Base-by-base conservation (phyloP, 2,113 vertebrate species). In the Balaenoptera acutorostrata region DNA sequence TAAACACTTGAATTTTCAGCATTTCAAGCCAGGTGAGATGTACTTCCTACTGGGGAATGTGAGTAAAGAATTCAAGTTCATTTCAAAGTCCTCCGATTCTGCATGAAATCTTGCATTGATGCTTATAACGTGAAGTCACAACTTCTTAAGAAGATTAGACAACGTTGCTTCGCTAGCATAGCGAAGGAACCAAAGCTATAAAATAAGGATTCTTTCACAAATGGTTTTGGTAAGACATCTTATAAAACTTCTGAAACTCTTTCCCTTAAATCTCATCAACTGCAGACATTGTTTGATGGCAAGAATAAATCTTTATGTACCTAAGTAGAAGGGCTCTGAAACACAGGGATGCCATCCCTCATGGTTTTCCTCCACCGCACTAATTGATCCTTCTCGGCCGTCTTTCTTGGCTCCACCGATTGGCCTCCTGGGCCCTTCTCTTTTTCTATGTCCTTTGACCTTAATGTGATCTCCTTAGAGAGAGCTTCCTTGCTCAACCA, bases 1-100 rank as follows among this genome's bases (percentile, higher is more conserved):
- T 91, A 95, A 97, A 86, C 49, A 94, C 27, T 85, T 90, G 36
- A 81, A 93, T 89, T 86, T 13, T 4, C 46, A 84, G n/a, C 66
- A 63, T 93, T 95, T 91, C 9, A 36, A 83, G 66, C 18, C 72
- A 44, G 41, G 36, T 94, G 66, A 93, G 49, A 69, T 33, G 5
- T 1, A 36, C 15, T 69, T 69, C 21, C 46, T n/a, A 31, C 29
- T 81, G 49, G 55, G 49, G 33, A 93, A 49, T 41, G 63, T 88
- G 29, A 39, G 66, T 81, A 52, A 94, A 78, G 41, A 84, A 93
- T 49, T 69, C 88, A 87, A 91, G 72, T 95, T 66, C 36, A 71
- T 97, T 83, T 96, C 27, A 82, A 83, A 82, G 57, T 83, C 78
- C 12, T 92, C 49, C 21, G 52, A 15, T 87, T 89, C 33, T 94